A percentile compares a stretch with the other conserved stretches of the same genome.
phyloP scores from a whole-genome alignment of 1,140 invertebrate species.

The Colletes latitarsis region DNA sequence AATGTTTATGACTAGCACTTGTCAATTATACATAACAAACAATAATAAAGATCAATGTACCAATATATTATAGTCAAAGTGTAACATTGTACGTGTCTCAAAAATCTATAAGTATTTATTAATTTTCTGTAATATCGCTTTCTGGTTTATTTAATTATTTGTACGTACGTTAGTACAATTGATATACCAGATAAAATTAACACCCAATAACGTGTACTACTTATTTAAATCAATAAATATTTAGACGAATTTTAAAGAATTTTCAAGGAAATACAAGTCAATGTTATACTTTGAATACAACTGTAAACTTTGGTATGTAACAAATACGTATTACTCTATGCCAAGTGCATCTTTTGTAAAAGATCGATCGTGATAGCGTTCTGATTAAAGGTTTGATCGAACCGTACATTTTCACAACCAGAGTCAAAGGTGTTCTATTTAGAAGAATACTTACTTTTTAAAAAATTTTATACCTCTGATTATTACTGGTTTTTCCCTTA shows the following conservation, averaged over 20 bases:
- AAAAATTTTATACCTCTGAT: slow-evolving; percentile 4
- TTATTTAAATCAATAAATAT: too few species aligned
- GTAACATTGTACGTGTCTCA: slow-evolving; percentile 40
- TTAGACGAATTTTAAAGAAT: not conserved
- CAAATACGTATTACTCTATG: slow-evolving; percentile 56
- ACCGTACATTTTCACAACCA: slow-evolving; percentile 43
- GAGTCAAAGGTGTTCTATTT: slow-evolving; percentile 8
- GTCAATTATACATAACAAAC: slow-evolving; percentile 56
- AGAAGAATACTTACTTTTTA: slow-evolving; percentile 13
- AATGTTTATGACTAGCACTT: slow-evolving; percentile 65
- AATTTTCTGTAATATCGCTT: slow-evolving; percentile 6
- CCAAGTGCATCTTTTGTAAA: slow-evolving; percentile 48
- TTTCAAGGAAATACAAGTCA: slow-evolving; percentile 15
- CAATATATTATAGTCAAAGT: slow-evolving; percentile 52
- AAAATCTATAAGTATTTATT: not conserved
- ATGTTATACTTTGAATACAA: slow-evolving; percentile 62
- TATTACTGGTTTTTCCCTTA: not conserved
- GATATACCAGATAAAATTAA: not conserved
- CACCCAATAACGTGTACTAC: not conserved
- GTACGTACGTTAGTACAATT: not conserved
- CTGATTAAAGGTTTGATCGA: slow-evolving; percentile 19
- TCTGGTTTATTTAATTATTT: slow-evolving; percentile 16
- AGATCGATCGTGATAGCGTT: slow-evolving; percentile 1
- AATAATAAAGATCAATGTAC: slow-evolving; percentile 55
- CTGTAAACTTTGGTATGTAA: slow-evolving; percentile 59